A percentile compares a stretch with the other conserved stretches of the same genome.
Evolutionary conservation across 2,113 vertebrate genomes (phyloP).

Genomic region (Phocoena sinus): DNA sequence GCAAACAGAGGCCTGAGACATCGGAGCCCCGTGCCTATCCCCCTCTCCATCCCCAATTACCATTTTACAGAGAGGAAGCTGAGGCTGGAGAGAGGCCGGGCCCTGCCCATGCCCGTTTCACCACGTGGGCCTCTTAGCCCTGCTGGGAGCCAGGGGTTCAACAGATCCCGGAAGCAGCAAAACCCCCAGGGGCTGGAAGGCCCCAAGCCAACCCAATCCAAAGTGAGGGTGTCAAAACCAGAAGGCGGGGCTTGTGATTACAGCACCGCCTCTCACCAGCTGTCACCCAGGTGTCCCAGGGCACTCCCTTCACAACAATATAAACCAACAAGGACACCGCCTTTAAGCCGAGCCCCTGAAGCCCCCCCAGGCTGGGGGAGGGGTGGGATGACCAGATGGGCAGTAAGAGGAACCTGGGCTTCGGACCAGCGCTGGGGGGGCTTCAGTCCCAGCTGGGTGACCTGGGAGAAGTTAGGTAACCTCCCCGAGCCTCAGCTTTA

Average conservation of each 20-base stretch:
- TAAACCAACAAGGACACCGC: background rate
- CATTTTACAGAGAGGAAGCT: background rate
- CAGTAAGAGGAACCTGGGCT: background rate
- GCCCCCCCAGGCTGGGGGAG: background rate
- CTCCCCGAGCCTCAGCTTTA: background rate
- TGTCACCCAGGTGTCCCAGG: background rate
- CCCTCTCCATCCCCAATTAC: background rate
- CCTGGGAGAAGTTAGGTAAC: background rate
- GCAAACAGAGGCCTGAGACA: background rate
- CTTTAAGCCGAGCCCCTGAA: background rate
- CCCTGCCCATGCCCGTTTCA: background rate
- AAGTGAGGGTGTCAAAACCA: background rate
- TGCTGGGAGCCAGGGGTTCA: background rate
- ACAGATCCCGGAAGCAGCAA: background rate
- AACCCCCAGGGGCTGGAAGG: background rate
- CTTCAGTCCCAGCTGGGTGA: background rate
- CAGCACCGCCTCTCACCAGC: background rate
- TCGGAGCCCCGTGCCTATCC: background rate
- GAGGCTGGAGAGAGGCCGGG: background rate
- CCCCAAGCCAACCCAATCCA: background rate
- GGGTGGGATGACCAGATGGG: background rate
- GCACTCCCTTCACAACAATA: accelerated
- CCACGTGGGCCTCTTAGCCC: background rate
- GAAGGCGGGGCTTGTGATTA: background rate
- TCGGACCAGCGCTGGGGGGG: background rate